These are phyloP conservation scores for Hydrocynus forskahlii DNA, from an alignment of 2,797 vertebrate species.

Conservation along the genomic window DNA sequence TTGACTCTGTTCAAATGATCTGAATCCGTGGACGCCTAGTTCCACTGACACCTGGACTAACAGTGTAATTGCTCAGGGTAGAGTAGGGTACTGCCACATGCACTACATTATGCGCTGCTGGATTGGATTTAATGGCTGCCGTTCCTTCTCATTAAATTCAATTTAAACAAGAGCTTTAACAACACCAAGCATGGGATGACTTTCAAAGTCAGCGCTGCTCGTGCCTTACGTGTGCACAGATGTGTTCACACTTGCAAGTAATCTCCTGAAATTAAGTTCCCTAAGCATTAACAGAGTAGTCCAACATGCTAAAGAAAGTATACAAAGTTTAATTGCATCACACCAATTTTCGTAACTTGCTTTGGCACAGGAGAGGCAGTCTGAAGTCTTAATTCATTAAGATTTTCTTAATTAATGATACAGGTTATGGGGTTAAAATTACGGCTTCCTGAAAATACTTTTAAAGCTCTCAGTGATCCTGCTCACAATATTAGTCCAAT, in stretches of 20 bases:
- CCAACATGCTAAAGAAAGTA: constrained; percentile 43
- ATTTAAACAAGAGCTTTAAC: constrained; percentile 63
- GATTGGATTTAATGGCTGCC: constrained; percentile 68
- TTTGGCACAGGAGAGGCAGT: neutral
- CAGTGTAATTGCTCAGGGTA: constrained; percentile 65
- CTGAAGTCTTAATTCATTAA: no score
- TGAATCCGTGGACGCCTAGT: constrained; percentile 62
- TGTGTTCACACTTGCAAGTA: constrained; percentile 53
- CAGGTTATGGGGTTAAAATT: no score
- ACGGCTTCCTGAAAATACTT: no score
- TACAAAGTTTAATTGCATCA: constrained; percentile 11
- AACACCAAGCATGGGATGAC: constrained; percentile 53
- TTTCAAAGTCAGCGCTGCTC: constrained; percentile 46
- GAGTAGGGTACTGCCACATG: constrained; percentile 69
- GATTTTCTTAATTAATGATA: no score
- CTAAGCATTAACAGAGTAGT: constrained; percentile 37
- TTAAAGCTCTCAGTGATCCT: neutral
- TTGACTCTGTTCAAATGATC: constrained; percentile 61
- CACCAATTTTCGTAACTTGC: constrained; percentile 8
- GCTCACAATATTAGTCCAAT: neutral
- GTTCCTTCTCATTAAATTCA: constrained; percentile 67
- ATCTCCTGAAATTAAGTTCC: constrained; percentile 50
- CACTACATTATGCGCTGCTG: constrained; percentile 66
- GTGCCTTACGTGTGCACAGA: constrained; percentile 47
- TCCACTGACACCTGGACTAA: constrained; percentile 67